Evolutionary conservation across 2,113 vertebrate species (phyloP).

Genomic region (Morphnarchus princeps): DNA sequence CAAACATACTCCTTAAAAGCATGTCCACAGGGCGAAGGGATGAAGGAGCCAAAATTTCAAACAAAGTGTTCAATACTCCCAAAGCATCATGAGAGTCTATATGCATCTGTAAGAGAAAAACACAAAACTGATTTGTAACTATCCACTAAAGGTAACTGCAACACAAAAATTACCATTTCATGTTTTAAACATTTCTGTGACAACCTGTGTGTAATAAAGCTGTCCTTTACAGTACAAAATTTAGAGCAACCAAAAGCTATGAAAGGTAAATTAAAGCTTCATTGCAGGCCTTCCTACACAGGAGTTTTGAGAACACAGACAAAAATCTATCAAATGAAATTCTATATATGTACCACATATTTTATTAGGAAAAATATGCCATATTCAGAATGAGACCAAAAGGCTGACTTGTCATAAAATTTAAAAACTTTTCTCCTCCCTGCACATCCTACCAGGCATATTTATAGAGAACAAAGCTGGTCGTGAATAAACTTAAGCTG

Average conservation of each 20-base stretch:
- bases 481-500: neutral
- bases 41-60: conserved; percentile 95
- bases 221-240: neutral
- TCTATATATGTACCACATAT: neutral
- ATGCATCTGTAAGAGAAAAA: conserved; percentile 82
- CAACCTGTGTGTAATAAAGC: neutral
- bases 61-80: conserved; percentile 92
- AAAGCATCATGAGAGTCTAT: conserved; percentile 95
- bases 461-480: neutral
- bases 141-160: neutral
- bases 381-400: neutral
- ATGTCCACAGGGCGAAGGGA: conserved; percentile 97
- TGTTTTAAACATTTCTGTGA: neutral
- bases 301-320: neutral
- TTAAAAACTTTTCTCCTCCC: neutral
- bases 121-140: neutral
- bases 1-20: conserved; percentile 96
- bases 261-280: neutral
- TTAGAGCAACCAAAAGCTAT: neutral
- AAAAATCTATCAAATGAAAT: neutral
- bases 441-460: neutral
- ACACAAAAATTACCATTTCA: neutral
- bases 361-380: neutral
- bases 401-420: neutral
- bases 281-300: neutral